Evolutionary conservation across 1,140 invertebrate genomes (phyloP).

Genomic region (Dufourea novaeangliae): DNA sequence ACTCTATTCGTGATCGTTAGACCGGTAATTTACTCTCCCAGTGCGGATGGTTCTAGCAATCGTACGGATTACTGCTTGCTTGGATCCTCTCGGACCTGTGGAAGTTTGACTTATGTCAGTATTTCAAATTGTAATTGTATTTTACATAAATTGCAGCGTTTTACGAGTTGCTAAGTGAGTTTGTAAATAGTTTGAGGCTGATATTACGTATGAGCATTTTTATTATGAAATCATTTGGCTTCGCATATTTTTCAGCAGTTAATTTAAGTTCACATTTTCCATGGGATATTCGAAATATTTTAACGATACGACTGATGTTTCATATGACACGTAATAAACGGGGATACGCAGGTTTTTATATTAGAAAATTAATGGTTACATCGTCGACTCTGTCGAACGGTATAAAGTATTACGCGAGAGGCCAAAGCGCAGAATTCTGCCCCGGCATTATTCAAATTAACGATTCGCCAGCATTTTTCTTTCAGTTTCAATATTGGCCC

Average conservation of each 20-base stretch:
- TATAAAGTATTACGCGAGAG: constrained; percentile 9
- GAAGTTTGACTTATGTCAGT: too few species aligned
- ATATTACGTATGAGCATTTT: too few species aligned
- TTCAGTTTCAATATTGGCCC: constrained; percentile 22
- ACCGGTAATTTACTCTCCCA: too few species aligned
- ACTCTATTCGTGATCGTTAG: background rate
- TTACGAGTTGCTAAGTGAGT: too few species aligned
- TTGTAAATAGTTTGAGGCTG: too few species aligned
- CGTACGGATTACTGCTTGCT: too few species aligned
- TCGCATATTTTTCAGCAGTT: background rate
- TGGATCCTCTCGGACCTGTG: too few species aligned
- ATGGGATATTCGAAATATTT: background rate
- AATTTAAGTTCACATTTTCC: background rate
- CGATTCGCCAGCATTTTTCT: constrained; percentile 45
- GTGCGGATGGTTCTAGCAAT: too few species aligned
- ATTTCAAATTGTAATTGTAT: too few species aligned
- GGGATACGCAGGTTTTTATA: background rate
- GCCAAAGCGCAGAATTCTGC: constrained; percentile 32
- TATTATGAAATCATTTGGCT: too few species aligned
- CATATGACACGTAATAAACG: background rate
- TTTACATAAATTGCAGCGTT: too few species aligned
- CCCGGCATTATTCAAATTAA: constrained; percentile 58
- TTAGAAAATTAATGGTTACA: constrained; percentile 7
- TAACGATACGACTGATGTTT: background rate
- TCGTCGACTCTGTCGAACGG: background rate